Evolutionary conservation across 2,113 vertebrate genomes (phyloP).

Genomic region (Pseudopipra pipra): DNA sequence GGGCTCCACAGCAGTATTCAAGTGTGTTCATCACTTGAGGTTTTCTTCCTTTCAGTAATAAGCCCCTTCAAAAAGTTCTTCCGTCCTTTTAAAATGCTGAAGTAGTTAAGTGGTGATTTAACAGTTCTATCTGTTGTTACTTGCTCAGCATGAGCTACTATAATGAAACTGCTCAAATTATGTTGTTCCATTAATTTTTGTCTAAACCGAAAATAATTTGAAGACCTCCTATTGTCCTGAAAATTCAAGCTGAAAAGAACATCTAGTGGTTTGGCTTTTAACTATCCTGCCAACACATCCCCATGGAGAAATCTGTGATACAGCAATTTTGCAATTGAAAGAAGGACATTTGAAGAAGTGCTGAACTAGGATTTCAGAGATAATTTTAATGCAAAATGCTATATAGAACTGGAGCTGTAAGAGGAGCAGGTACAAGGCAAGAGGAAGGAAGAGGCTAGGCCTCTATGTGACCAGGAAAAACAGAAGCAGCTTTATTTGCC

Average conservation of each 20-base stretch:
- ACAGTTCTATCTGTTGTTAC: background rate
- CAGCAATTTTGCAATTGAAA: background rate
- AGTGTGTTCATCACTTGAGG: background rate
- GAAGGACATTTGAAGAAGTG: background rate
- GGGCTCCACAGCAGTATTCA: background rate
- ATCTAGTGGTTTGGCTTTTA: background rate
- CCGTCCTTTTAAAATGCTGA: background rate
- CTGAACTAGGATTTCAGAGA: background rate
- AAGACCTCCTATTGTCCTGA: background rate
- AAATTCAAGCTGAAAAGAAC: background rate
- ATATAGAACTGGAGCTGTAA: background rate
- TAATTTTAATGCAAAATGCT: background rate
- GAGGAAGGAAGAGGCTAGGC: background rate
- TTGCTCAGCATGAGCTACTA: background rate
- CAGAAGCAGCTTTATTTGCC: background rate
- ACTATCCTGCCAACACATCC: background rate
- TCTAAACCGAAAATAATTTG: background rate
- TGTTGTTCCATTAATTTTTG: background rate
- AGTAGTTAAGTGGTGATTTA: background rate
- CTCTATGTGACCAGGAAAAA: background rate
- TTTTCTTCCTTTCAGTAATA: background rate
- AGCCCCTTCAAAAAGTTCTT: background rate
- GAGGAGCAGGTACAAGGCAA: background rate
- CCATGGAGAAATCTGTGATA: background rate
- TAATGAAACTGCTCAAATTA: background rate